Conservation (phyloP, 2,113 vertebrate species). For the Fulmarus glacialis region DNA sequence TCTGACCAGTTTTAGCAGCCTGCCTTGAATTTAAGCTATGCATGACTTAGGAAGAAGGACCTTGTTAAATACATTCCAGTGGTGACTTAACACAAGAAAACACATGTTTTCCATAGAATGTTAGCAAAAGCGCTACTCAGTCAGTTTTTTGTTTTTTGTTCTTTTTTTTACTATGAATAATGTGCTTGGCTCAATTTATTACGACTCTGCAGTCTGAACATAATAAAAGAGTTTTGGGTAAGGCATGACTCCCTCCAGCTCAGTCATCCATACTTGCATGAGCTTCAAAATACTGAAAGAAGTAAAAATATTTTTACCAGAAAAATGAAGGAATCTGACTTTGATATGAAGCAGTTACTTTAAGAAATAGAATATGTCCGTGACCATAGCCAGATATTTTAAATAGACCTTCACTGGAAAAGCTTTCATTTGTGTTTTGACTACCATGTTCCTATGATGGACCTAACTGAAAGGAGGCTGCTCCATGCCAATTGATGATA, state of each 20-base stretch:
- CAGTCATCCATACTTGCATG: background rate
- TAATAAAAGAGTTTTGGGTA: background rate
- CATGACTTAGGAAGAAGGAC: constrained; percentile 6
- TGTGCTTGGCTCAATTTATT: background rate
- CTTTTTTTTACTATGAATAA: background rate
- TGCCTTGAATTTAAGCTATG: background rate
- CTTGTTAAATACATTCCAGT: constrained; percentile 17
- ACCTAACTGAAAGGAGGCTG: background rate
- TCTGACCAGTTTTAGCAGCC: background rate
- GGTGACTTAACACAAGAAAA: constrained; percentile 6
- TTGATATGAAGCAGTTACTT: background rate
- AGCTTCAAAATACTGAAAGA: background rate
- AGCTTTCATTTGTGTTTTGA: background rate
- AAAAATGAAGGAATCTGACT: background rate
- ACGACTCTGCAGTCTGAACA: background rate
- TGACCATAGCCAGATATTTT: background rate
- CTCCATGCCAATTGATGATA: background rate
- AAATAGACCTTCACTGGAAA: background rate
- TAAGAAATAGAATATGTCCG: background rate
- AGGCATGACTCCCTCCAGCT: background rate
- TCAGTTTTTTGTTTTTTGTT: background rate
- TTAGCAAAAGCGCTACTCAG: background rate
- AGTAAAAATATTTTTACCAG: background rate
- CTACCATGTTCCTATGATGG: background rate
- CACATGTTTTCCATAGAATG: background rate